Evolutionary conservation across 2,888 invertebrate genomes (phyloP).

Genomic region (Eristalis pertinax): DNA sequence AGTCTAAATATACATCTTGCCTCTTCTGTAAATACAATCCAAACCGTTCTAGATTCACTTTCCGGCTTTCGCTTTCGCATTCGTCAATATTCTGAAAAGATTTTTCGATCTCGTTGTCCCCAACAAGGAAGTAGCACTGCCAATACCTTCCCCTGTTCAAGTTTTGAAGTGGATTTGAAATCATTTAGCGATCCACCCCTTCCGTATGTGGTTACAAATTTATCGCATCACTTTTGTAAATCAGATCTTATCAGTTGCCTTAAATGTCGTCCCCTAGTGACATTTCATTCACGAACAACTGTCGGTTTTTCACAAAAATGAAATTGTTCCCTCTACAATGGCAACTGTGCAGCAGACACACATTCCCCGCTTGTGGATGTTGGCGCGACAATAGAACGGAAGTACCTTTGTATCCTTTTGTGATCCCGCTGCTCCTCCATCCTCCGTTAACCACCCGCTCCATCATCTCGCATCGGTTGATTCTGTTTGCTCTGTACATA

Average conservation of each 20-base stretch:
- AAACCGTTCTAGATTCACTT: too few relatives aligned
- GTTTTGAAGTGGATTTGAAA: not conserved
- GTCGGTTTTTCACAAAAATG: not conserved
- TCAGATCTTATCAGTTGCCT: not conserved
- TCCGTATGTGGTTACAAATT: not conserved
- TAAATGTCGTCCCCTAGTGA: not conserved
- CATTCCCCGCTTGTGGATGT: not conserved
- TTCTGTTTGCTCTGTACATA: not conserved
- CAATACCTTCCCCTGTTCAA: not conserved
- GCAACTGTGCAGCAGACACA: slow-evolving; percentile 10
- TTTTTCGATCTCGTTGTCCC: too few relatives aligned
- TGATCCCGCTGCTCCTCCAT: not conserved
- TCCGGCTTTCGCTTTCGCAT: too few relatives aligned
- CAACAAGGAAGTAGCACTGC: too few relatives aligned
- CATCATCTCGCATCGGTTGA: not conserved
- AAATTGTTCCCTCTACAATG: slow-evolving; percentile 9
- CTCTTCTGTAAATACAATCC: too few relatives aligned
- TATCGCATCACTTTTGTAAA: not conserved
- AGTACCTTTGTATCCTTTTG: slow-evolving; percentile 23
- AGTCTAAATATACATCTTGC: too few relatives aligned
- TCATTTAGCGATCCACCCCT: not conserved
- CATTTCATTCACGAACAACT: not conserved
- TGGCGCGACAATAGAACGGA: not conserved
- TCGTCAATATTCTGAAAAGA: too few relatives aligned
- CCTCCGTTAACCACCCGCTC: not conserved